These are phyloP conservation scores for Pogonophryne albipinna DNA, from an alignment of 2,797 vertebrate genomes.

Conservation along the genomic window DNA sequence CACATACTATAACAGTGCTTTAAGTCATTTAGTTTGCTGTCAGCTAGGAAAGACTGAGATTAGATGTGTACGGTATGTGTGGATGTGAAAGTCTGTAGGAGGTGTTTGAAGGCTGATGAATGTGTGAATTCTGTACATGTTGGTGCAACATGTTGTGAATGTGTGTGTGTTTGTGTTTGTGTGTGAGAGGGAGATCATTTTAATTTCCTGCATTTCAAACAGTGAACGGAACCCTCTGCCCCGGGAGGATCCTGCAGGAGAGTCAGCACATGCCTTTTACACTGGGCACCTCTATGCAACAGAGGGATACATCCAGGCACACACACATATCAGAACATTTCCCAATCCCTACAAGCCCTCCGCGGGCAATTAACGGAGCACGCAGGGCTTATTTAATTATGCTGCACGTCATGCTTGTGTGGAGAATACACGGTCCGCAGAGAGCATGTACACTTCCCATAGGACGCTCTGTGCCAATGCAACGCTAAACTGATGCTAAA, in stretches of 20 bases:
- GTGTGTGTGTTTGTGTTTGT: too few relatives aligned
- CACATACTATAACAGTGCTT: not conserved
- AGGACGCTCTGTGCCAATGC: conserved; percentile 43
- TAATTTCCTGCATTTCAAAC: conserved; percentile 23
- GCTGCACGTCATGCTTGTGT: conserved; percentile 57
- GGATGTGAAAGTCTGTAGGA: conserved; percentile 49
- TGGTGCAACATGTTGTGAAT: conserved; percentile 52
- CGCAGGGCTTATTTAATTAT: conserved; percentile 76
- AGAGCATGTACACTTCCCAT: conserved; percentile 49
- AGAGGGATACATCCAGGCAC: conserved; percentile 30
- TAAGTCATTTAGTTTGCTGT: conserved; percentile 4
- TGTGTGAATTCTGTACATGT: conserved; percentile 63
- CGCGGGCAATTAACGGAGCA: conserved; percentile 76
- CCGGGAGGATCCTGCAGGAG: conserved; percentile 55
- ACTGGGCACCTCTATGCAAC: conserved; percentile 18
- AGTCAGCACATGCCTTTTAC: conserved; percentile 65
- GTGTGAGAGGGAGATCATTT: not conserved
- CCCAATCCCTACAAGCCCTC: conserved; percentile 49
- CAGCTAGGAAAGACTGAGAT: conserved; percentile 14
- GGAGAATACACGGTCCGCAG: conserved; percentile 58
- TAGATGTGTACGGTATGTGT: conserved; percentile 28
- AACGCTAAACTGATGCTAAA: conserved; percentile 49
- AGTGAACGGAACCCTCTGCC: conserved; percentile 37
- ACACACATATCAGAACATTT: conserved; percentile 38
- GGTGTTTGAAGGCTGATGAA: conserved; percentile 47